Evolutionary conservation across 2,113 vertebrate species (phyloP).

Genomic region (Nestor notabilis): DNA sequence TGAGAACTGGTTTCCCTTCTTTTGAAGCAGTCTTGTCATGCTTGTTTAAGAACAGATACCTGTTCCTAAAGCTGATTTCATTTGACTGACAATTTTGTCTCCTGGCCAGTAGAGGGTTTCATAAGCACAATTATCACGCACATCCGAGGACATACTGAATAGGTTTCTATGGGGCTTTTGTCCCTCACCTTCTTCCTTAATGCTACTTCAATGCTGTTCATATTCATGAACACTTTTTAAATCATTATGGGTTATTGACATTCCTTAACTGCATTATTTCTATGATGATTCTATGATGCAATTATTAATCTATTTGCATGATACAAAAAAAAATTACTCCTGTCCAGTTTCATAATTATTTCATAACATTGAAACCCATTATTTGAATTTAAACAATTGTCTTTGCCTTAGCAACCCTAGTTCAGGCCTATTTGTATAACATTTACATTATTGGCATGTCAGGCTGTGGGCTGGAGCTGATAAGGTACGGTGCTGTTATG

Average conservation of each 20-base stretch:
- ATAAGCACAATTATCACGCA: background rate
- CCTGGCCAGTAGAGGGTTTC: slow-evolving; percentile 45
- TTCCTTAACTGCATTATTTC: background rate
- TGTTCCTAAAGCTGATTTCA: background rate
- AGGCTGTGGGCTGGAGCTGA: background rate
- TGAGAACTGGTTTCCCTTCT: background rate
- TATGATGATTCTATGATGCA: background rate
- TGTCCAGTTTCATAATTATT: background rate
- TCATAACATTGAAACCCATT: background rate
- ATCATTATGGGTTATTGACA: background rate
- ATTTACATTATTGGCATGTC: background rate
- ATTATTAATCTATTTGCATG: background rate
- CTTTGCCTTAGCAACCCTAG: background rate
- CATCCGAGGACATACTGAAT: background rate
- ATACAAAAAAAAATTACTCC: background rate
- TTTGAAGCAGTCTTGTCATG: background rate
- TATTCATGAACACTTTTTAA: background rate
- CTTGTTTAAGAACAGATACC: background rate
- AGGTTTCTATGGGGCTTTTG: background rate
- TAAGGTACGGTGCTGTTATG: background rate
- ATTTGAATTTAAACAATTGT: background rate
- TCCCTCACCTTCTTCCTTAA: background rate
- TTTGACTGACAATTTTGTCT: background rate
- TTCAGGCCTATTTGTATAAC: background rate
- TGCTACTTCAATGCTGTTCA: background rate